Evolutionary conservation across 37 sponge, comb jelly and placozoan genomes (phyloP).

Genomic region (Aphrocallistes beatrix): DNA sequence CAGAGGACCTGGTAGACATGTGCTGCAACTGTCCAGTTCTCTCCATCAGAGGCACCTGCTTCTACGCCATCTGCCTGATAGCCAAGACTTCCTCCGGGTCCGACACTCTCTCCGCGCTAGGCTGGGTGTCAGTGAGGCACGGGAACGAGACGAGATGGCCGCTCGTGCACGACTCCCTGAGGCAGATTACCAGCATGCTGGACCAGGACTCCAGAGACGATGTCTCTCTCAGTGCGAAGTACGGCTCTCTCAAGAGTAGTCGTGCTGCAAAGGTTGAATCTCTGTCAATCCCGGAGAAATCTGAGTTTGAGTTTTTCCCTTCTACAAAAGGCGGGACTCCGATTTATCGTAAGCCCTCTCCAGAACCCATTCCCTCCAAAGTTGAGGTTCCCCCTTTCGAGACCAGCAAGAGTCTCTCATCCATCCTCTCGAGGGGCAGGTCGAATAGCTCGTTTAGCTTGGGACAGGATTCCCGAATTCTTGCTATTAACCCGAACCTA

Average conservation of each 20-base stretch:
- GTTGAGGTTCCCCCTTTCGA: not conserved
- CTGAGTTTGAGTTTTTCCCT: not conserved
- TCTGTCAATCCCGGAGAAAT: not conserved
- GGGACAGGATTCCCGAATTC: not conserved
- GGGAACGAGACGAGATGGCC: constrained; percentile 57
- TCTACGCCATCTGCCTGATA: constrained; percentile 68
- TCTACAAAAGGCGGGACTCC: not conserved
- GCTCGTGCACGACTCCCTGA: constrained; percentile 18
- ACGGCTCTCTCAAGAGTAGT: not conserved
- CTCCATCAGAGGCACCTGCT: constrained; percentile 41
- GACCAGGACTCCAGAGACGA: not conserved
- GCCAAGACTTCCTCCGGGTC: constrained; percentile 49
- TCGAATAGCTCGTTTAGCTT: not conserved
- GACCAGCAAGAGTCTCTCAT: not conserved
- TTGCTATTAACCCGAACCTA: not conserved
- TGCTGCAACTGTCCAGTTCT: not conserved
- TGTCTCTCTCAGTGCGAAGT: not conserved
- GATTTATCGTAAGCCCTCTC: not conserved
- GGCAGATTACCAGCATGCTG: not conserved
- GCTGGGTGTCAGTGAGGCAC: constrained; percentile 64
- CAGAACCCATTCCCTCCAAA: not conserved
- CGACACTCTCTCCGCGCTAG: constrained; percentile 26
- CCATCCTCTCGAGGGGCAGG: not conserved
- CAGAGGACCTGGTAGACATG: not conserved
- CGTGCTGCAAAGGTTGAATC: not conserved